These are phyloP conservation scores for Lepeophtheirus salmonis DNA, from an alignment of 1,140 invertebrate species.

Conservation along the genomic window DNA sequence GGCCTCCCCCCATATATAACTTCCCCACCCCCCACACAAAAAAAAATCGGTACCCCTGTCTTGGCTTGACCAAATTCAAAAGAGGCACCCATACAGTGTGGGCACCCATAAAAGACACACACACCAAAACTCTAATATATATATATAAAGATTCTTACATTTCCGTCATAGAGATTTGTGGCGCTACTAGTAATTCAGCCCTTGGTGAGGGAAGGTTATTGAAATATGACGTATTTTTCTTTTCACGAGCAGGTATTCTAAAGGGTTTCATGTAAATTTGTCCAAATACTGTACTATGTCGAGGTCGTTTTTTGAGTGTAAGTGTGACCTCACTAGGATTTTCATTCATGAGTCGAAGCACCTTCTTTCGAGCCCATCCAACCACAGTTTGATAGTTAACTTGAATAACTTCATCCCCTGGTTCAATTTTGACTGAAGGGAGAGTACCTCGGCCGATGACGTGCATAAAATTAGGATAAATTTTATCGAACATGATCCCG, in stretches of 20 bases:
- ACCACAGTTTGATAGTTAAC: slow-evolving; percentile 79
- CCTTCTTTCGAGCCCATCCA: slow-evolving; percentile 60
- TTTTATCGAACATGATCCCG: slow-evolving; percentile 26
- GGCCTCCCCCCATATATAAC: too few relatives aligned
- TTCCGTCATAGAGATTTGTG: not conserved
- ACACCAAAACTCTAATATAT: too few relatives aligned
- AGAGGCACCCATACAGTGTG: too few relatives aligned
- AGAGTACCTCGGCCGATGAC: not conserved
- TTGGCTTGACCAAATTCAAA: too few relatives aligned
- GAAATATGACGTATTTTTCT: not conserved
- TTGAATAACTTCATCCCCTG: slow-evolving; percentile 79
- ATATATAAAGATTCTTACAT: not conserved
- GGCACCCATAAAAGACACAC: too few relatives aligned
- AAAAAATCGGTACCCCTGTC: too few relatives aligned
- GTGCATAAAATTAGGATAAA: not conserved
- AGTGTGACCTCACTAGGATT: slow-evolving; percentile 55
- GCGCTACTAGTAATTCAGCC: slow-evolving; percentile 10
- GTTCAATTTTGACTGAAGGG: slow-evolving; percentile 65
- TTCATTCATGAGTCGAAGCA: slow-evolving; percentile 52
- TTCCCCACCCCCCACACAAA: too few relatives aligned
- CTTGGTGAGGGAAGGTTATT: slow-evolving; percentile 13
- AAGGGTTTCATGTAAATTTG: slow-evolving; percentile 39
- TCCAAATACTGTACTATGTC: slow-evolving; percentile 58
- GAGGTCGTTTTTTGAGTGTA: slow-evolving; percentile 59
- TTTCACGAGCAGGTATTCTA: slow-evolving; percentile 12